Evolutionary conservation across 92 coral and sea anemone species (phyloP).

Genomic region (Palythoa caribaeorum): DNA sequence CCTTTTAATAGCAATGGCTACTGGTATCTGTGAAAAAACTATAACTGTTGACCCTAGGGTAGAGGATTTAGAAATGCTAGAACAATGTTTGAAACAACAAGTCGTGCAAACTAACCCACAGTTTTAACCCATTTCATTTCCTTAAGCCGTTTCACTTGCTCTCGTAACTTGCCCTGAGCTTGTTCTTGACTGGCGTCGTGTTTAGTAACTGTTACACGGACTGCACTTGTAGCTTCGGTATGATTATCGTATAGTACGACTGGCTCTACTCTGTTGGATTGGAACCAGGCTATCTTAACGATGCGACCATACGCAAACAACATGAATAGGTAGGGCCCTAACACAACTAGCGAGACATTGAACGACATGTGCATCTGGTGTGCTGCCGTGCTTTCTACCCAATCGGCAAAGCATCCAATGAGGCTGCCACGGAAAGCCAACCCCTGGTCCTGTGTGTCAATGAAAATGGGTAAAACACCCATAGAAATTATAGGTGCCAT

Average conservation of each 20-base stretch:
- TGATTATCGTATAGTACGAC: conserved; percentile 29
- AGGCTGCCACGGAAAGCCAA: conserved; percentile 21
- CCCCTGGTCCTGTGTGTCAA: conserved; percentile 30
- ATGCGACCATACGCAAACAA: conserved; percentile 52
- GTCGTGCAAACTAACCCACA: conserved; percentile 48
- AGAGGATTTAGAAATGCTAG: background rate
- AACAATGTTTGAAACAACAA: background rate
- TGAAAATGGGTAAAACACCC: conserved; percentile 33
- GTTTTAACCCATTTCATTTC: conserved; percentile 77
- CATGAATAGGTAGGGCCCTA: conserved; percentile 52
- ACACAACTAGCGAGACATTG: conserved; percentile 43
- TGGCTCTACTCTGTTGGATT: conserved; percentile 46
- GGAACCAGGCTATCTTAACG: conserved; percentile 50
- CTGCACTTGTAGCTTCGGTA: background rate
- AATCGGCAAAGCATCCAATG: conserved; percentile 23
- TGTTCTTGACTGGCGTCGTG: background rate
- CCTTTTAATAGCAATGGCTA: no score
- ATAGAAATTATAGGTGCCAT: conserved; percentile 42
- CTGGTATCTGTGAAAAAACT: no score
- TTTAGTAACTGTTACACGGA: background rate
- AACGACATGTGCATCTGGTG: conserved; percentile 44
- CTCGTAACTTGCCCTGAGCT: background rate
- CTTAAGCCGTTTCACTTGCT: conserved; percentile 17
- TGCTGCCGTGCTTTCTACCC: background rate
- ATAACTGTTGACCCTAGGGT: background rate